phyloP scores from a whole-genome alignment of 1,140 invertebrate genomes.

The Zaprionus ghesquierei region DNA sequence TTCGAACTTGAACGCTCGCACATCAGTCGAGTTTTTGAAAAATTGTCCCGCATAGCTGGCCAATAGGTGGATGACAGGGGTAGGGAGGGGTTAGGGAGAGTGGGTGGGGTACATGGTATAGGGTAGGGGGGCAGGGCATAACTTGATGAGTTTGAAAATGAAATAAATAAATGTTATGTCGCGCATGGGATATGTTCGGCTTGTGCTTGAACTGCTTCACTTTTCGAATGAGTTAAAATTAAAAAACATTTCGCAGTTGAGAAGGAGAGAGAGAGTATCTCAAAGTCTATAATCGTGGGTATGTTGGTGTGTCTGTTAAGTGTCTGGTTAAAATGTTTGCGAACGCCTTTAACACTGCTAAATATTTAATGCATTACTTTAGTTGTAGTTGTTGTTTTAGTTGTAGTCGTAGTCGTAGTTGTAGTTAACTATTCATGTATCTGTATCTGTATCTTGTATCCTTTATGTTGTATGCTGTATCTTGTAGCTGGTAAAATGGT shows the following conservation, averaged over 20 bases:
- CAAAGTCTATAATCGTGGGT: constrained; percentile 24
- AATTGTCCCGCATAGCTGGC: constrained; percentile 52
- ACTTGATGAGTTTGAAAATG: constrained; percentile 67
- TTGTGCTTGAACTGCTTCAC: constrained; percentile 31
- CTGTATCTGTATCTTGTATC: constrained; percentile 20
- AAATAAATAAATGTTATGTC: constrained; percentile 78
- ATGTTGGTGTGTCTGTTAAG: neutral
- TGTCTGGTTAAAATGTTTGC: constrained; percentile 25
- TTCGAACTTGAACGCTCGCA: constrained; percentile 78
- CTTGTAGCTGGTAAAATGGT: constrained; percentile 23
- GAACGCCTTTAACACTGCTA: constrained; percentile 58
- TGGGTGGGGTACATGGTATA: neutral
- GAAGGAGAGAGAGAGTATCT: constrained; percentile 11
- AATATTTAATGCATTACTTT: constrained; percentile 47
- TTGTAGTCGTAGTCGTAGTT: constrained; percentile 34
- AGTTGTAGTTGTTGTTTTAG: constrained; percentile 14
- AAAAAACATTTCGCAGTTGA: constrained; percentile 12
- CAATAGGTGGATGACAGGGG: constrained; percentile 25
- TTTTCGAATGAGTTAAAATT: constrained; percentile 18
- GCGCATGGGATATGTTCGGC: constrained; percentile 74
- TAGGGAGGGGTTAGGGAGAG: neutral
- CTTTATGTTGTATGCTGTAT: constrained; percentile 14
- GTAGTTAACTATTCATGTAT: constrained; percentile 54
- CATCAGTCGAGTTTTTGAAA: constrained; percentile 71
- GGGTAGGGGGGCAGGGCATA: constrained; percentile 1